Evolutionary conservation across 2,797 vertebrate species (phyloP).

Genomic region (Crypturellus tataupa): DNA sequence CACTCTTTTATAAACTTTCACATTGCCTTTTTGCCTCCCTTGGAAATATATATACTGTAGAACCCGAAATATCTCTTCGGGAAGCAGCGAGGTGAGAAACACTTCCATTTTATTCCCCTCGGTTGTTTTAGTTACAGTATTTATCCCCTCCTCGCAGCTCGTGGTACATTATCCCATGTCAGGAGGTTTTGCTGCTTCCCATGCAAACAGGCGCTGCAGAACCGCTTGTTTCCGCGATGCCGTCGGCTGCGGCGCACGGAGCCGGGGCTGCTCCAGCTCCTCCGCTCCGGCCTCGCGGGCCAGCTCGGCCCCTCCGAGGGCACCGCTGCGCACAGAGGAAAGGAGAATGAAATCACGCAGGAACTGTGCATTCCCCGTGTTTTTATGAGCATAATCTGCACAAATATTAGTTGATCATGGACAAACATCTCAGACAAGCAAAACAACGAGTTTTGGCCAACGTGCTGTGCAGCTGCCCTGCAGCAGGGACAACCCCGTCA

Average conservation of each 20-base stretch:
- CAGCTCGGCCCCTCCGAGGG: not conserved
- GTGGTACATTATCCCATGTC: not conserved
- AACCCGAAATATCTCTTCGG: not conserved
- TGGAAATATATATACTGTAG: not conserved
- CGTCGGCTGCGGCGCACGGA: no score
- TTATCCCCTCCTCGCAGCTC: not conserved
- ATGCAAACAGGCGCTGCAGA: not conserved
- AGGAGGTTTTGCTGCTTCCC: not conserved
- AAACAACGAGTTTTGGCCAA: fast-evolving
- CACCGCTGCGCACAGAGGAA: not conserved
- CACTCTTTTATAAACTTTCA: not conserved
- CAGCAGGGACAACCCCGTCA: not conserved
- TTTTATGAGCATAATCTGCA: not conserved
- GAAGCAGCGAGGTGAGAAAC: not conserved
- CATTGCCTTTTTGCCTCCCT: fast-evolving
- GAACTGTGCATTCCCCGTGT: fast-evolving
- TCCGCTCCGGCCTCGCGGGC: not conserved
- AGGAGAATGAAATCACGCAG: fast-evolving
- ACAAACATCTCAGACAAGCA: not conserved
- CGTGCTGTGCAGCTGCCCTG: not conserved
- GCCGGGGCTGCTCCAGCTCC: no score
- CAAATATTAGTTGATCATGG: fast-evolving
- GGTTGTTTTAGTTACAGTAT: not conserved
- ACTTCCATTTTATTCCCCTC: not conserved
- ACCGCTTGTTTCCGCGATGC: not conserved